These are phyloP conservation scores for Leucoptera coffeella DNA, from an alignment of 2,888 invertebrate genomes.

Conservation along the genomic window DNA sequence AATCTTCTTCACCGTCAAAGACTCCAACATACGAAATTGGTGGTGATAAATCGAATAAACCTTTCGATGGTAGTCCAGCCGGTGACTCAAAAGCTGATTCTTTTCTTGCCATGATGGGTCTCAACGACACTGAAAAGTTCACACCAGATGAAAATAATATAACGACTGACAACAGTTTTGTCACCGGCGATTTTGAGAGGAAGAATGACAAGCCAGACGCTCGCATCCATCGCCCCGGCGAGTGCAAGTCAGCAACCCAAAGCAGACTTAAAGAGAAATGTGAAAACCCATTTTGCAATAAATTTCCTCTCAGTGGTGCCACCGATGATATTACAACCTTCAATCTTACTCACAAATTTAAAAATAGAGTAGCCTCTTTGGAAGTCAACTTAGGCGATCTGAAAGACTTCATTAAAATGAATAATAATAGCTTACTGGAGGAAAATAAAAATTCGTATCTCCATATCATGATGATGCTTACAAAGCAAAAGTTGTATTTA, in stretches of 20 bases:
- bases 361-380: too few relatives aligned
- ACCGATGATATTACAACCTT: slow-evolving; percentile 13
- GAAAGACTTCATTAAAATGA: slow-evolving; percentile 33
- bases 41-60: too few relatives aligned
- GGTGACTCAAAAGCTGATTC: slow-evolving; percentile 32
- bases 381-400: slow-evolving; percentile 11
- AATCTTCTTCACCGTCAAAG: slow-evolving; percentile 16
- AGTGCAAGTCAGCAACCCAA: slow-evolving; percentile 29
- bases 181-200: slow-evolving; percentile 19
- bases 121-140: slow-evolving; percentile 33
- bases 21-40: slow-evolving; percentile 29
- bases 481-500: slow-evolving; percentile 38
- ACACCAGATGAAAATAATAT: too few relatives aligned
- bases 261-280: slow-evolving; percentile 19
- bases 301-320: too few relatives aligned
- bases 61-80: slow-evolving; percentile 29
- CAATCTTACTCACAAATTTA: too few relatives aligned
- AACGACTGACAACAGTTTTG: slow-evolving; percentile 18
- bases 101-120: slow-evolving; percentile 34
- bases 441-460: slow-evolving; percentile 37
- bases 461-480: slow-evolving; percentile 41
- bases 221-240: slow-evolving; percentile 17
- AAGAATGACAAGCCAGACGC: slow-evolving; percentile 19
- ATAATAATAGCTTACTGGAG: slow-evolving; percentile 28
- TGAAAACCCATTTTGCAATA: slow-evolving; percentile 16